These are phyloP conservation scores for Athene noctua DNA, from an alignment of 2,113 vertebrate genomes.

Conservation along the genomic window DNA sequence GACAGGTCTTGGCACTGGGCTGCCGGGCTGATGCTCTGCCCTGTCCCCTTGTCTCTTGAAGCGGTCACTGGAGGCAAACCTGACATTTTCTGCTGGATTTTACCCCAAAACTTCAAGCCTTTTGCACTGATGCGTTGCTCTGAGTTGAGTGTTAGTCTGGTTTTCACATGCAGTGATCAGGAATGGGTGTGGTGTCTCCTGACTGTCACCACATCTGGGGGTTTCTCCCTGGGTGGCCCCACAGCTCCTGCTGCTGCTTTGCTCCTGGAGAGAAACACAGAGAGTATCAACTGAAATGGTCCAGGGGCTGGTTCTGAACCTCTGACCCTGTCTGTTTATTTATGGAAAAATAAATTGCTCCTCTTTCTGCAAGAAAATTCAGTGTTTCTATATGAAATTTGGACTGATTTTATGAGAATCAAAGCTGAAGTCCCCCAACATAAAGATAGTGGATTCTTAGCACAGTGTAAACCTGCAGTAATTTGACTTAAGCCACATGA, in stretches of 20 bases:
- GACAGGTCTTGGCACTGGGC: not conserved
- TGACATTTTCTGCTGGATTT: not conserved
- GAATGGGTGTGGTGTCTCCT: not conserved
- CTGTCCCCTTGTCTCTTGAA: rapidly evolving
- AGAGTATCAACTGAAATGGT: not conserved
- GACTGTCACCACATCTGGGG: not conserved
- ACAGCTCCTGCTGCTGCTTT: not conserved
- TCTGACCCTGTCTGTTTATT: not conserved
- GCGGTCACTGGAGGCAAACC: not conserved
- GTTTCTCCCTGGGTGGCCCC: not conserved
- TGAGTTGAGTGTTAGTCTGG: not conserved
- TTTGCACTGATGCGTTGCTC: not conserved
- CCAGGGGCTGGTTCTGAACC: not conserved
- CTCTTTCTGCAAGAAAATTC: not conserved
- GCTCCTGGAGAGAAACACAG: not conserved
- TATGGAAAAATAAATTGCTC: not conserved
- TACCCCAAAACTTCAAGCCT: not conserved
- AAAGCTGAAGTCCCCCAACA: not conserved
- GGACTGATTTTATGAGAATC: not conserved
- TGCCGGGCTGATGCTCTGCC: not conserved
- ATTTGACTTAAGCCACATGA: not conserved
- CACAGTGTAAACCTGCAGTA: not conserved
- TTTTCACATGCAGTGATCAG: not conserved
- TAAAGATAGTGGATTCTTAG: not conserved
- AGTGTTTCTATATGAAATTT: not conserved